These are phyloP conservation scores for Rhopalosiphum nymphaeae DNA, from an alignment of 2,888 invertebrate species.

Conservation along the genomic window DNA sequence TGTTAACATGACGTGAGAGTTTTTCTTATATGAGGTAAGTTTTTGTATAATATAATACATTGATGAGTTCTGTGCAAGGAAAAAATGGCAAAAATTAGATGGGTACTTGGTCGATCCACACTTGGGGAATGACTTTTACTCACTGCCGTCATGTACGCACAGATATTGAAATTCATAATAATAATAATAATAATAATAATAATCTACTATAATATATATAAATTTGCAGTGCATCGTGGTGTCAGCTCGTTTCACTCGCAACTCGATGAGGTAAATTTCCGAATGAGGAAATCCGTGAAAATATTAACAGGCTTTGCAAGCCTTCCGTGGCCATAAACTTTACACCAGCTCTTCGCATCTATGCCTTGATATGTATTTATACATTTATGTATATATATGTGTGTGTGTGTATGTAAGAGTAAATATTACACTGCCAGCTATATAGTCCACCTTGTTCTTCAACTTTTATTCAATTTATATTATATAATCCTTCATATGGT, in stretches of 20 bases:
- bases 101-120: too few species aligned
- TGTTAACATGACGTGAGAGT: not conserved
- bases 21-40: not conserved
- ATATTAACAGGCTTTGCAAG: constrained; percentile 47
- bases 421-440: not conserved
- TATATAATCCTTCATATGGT: constrained; percentile 10
- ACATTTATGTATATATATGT: not conserved
- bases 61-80: not conserved
- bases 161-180: not conserved
- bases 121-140: not conserved
- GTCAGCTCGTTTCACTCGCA: not conserved
- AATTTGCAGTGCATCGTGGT: not conserved
- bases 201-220: not conserved
- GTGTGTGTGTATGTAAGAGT: not conserved
- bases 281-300: constrained; percentile 40
- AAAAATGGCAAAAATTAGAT: not conserved
- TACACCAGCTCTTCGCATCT: not conserved
- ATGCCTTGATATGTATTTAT: not conserved
- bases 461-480: not conserved
- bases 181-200: not conserved
- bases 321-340: constrained; percentile 37
- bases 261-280: constrained; percentile 25
- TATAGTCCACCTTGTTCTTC: not conserved
- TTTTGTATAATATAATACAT: not conserved
- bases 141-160: not conserved